phyloP scores from a whole-genome alignment of 2,797 vertebrate species.

The Poecilia picta region DNA sequence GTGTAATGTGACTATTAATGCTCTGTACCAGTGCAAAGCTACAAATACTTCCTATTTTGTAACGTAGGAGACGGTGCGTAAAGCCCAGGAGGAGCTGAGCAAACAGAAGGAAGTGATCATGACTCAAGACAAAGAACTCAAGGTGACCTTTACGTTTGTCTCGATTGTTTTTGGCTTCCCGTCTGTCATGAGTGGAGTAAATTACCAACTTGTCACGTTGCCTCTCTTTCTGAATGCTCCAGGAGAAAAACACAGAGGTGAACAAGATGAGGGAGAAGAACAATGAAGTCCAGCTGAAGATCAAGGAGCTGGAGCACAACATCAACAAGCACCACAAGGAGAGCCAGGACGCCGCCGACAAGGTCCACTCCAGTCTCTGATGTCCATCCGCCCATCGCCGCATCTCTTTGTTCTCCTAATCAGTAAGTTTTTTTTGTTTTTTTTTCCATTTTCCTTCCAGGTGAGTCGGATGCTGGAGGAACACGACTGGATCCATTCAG shows the following conservation, averaged over 20 bases:
- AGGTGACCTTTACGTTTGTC: slow-evolving; percentile 55
- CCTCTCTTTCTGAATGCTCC: slow-evolving; percentile 8
- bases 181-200: neutral
- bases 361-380: slow-evolving; percentile 49
- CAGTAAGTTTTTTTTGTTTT: neutral
- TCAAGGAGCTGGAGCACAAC: slow-evolving; percentile 90
- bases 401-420: neutral
- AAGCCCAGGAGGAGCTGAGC: slow-evolving; percentile 86
- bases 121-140: slow-evolving; percentile 87
- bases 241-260: slow-evolving; percentile 82
- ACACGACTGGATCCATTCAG: slow-evolving; percentile 91
- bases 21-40: neutral
- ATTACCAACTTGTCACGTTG: neutral
- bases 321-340: slow-evolving; percentile 89
- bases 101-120: slow-evolving; percentile 88
- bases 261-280: slow-evolving; percentile 82
- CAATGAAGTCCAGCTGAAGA: slow-evolving; percentile 89
- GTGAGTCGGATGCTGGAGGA: slow-evolving; percentile 89
- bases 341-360: slow-evolving; percentile 83
- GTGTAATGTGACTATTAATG: neutral
- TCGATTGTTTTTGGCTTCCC: neutral
- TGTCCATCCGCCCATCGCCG: neutral
- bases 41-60: neutral
- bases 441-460: slow-evolving; percentile 63
- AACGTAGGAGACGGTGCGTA: slow-evolving; percentile 85